Conservation (phyloP, 2,888 invertebrate genomes). For the Brachycybe producta region DNA sequence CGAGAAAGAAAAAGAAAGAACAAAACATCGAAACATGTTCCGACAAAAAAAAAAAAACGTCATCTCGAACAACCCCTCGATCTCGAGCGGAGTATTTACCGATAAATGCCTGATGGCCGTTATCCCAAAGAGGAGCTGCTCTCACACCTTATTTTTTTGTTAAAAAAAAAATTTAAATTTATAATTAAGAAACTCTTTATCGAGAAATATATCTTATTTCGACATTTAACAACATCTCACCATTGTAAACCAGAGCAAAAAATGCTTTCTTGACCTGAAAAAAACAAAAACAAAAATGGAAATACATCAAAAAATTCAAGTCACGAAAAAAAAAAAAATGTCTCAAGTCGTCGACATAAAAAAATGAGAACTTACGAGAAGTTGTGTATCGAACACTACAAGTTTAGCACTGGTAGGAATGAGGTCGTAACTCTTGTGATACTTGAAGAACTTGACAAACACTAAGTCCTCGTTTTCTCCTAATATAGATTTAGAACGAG, state of each 20-base stretch:
- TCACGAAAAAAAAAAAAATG: neutral
- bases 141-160: slow-evolving; percentile 82
- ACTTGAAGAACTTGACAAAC: slow-evolving; percentile 97
- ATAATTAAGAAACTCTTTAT: slow-evolving; percentile 15
- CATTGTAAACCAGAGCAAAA: slow-evolving; percentile 97
- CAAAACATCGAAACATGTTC: neutral
- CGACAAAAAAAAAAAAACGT: no score
- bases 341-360: neutral
- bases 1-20: neutral
- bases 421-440: slow-evolving; percentile 99
- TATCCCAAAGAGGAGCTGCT: slow-evolving; percentile 97
- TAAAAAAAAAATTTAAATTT: slow-evolving; percentile 9
- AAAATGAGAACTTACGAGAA: slow-evolving; percentile 44
- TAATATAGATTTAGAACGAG: no score
- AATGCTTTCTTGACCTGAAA: slow-evolving; percentile 85
- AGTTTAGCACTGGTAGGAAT: slow-evolving; percentile 98
- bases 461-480: slow-evolving; percentile 95
- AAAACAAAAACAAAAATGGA: neutral
- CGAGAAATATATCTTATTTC: neutral
- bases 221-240: slow-evolving; percentile 38
- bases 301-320: slow-evolving; percentile 4
- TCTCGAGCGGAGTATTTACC: slow-evolving; percentile 44
- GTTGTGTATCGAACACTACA: slow-evolving; percentile 97
- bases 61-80: no score
- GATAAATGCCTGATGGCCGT: slow-evolving; percentile 75